Conservation (phyloP, 37 sponge, comb jelly and placozoan species). For the Cladorhizidae sp. region DNA sequence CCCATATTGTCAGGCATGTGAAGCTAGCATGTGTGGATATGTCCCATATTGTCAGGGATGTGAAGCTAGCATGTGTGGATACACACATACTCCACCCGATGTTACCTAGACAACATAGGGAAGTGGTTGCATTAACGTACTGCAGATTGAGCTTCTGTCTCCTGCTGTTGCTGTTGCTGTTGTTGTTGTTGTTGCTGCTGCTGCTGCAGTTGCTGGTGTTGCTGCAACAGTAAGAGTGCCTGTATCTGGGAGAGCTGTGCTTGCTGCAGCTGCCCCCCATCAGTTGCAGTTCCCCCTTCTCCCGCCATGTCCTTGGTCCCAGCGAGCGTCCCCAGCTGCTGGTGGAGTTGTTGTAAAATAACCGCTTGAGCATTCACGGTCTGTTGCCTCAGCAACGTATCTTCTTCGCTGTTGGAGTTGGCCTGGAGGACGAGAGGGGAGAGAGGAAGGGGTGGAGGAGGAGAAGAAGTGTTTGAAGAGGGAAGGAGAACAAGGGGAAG, state of each 20-base stretch:
- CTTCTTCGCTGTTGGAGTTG: conserved; percentile 39
- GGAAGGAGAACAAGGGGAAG: too few species aligned
- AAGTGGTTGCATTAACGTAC: too few species aligned
- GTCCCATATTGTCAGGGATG: too few species aligned
- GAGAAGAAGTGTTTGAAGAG: too few species aligned
- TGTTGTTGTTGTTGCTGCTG: conserved; percentile 61
- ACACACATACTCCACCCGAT: too few species aligned
- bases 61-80: too few species aligned
- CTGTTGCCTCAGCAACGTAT: conserved; percentile 49
- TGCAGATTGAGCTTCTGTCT: conserved; percentile 32
- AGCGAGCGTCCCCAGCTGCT: conserved; percentile 27
- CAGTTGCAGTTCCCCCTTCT: not conserved
- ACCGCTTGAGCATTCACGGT: conserved; percentile 48
- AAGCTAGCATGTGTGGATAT: too few species aligned
- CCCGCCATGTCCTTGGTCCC: not conserved
- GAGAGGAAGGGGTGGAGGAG: too few species aligned
- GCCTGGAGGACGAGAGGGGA: not conserved
- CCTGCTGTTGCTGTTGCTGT: conserved; percentile 50
- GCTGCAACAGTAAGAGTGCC: conserved; percentile 67
- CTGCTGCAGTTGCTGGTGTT: conserved; percentile 64
- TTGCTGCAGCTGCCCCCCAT: conserved; percentile 37
- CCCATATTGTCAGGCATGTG: too few species aligned
- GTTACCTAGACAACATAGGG: too few species aligned
- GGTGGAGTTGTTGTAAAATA: conserved; percentile 53
- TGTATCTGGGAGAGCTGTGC: conserved; percentile 70